Evolutionary conservation across 2,113 vertebrate species (phyloP), one percentile per base, ranked within the genome.

Genomic region (Spea bombifrons): DNA sequence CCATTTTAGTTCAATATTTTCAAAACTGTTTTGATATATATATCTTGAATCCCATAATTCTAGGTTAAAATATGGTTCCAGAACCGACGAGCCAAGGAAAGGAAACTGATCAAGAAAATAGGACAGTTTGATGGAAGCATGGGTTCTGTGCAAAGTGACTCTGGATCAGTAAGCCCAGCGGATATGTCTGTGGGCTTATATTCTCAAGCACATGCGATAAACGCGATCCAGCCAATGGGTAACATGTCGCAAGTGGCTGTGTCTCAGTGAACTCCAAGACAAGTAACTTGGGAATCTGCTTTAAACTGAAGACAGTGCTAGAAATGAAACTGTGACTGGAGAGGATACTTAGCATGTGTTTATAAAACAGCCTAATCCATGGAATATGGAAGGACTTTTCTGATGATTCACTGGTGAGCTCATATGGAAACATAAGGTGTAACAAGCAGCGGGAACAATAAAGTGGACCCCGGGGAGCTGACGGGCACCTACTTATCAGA

Each of bases 61-160:
- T 87, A 97, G 96, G 95, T 97, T 63, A 97, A 98, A 88, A 98
- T 97, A 76, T 98, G 95, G 96, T 97, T 98, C 86, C 96, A 98
- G 88, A 97, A 97, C 83, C 94, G 94, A 73, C 89, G 96, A 81
- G 95, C 95, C 0, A 98, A 97, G 82, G 96, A 97, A 81, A 92
- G 95, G 81, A 98, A 98, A 81, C 85, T 97, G 84, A 94, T 96
- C 73, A 97, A 96, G 90, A 97, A 97, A 86, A 85, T 96, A 83
- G 95, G 94, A 3, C 94, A 94, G 87, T 96, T 94, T 45, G 94
- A 96, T 72, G 94, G 93, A 84, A 96, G 91, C 16, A 90, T 94
- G 43, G 92, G 93, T 6, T 96, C 94, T 0, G 90, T 92, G 71
- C 94, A 95, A 91, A 96, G 95, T 83, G 95, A 97, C 88, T 95